Percentiles rank a stretch among this genome's conserved stretches.
Conservation (phyloP, 2,113 vertebrate genomes). For the Otolemur garnettii region DNA sequence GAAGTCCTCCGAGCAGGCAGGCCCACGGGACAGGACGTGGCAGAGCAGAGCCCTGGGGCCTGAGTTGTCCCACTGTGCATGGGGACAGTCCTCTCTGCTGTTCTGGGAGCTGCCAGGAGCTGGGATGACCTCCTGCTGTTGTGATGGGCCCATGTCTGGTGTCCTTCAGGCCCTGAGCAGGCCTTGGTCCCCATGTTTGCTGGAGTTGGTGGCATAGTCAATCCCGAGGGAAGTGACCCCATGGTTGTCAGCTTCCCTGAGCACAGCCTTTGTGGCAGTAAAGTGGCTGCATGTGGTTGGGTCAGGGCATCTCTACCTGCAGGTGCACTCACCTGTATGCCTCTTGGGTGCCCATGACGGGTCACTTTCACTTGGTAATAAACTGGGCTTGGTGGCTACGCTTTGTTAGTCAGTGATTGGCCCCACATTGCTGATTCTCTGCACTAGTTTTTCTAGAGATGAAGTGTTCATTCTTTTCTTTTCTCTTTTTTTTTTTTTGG, state of each 20-base stretch:
- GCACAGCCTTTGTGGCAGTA: rapidly evolving
- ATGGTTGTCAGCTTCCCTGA: rapidly evolving
- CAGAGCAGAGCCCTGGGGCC: not conserved
- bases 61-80: no score
- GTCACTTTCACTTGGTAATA: not conserved
- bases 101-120: not conserved
- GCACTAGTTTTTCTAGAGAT: not conserved
- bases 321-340: rapidly evolving
- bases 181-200: not conserved
- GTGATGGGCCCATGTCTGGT: not conserved
- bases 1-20: not conserved
- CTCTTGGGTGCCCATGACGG: not conserved
- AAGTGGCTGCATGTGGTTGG: rapidly evolving
- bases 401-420: not conserved
- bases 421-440: not conserved
- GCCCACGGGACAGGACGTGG: rapidly evolving
- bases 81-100: not conserved
- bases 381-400: not conserved
- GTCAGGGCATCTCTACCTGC: rapidly evolving
- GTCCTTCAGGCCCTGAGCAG: rapidly evolving
- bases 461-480: no score
- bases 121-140: not conserved
- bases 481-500: no score
- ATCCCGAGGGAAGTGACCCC: not conserved
- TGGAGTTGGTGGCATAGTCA: rapidly evolving